A percentile compares a stretch with the other conserved stretches of the same genome.
These are phyloP conservation scores for Haemorhous mexicanus DNA, from an alignment of 2,113 vertebrate genomes.

Conservation along the genomic window DNA sequence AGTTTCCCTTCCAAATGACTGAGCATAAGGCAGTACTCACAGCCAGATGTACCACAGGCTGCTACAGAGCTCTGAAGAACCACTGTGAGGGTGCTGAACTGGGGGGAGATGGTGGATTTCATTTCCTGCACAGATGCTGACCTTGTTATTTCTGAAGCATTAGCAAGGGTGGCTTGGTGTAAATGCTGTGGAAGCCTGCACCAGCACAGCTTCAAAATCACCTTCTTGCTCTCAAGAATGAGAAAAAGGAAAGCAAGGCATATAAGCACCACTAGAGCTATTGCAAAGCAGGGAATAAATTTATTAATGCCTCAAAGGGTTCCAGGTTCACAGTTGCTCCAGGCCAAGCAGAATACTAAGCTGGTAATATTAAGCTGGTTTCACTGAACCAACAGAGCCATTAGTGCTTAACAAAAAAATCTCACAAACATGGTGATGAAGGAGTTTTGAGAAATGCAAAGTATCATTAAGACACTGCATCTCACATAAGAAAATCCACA, in stretches of 20 bases:
- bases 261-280: background rate
- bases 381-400: background rate
- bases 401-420: background rate
- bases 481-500: background rate
- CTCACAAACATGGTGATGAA: background rate
- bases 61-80: background rate
- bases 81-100: background rate
- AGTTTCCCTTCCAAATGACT: background rate
- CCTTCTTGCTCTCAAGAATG: background rate
- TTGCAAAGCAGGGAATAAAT: background rate
- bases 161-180: background rate
- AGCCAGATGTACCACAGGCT: background rate
- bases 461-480: background rate
- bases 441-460: background rate
- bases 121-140: background rate
- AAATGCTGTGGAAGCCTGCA: background rate
- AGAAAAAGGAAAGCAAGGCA: background rate
- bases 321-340: background rate
- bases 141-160: background rate
- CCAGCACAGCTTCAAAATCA: background rate
- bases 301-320: background rate
- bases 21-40: background rate
- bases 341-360: background rate
- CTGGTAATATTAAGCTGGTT: background rate
- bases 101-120: background rate